Base-by-base conservation (phyloP, 2,888 invertebrate genomes). In the Drosophila algonquin region DNA sequence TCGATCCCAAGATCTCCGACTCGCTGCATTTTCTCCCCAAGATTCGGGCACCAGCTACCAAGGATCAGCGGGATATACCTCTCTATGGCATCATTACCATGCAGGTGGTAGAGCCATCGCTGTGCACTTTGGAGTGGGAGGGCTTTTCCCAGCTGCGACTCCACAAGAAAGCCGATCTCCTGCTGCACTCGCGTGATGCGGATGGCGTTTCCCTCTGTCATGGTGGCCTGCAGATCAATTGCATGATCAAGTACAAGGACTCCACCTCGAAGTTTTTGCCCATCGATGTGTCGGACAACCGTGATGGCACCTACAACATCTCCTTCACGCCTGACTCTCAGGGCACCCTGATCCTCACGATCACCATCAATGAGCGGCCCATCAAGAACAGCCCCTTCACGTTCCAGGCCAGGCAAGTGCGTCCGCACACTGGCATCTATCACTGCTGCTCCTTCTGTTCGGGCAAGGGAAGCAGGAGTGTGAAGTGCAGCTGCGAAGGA, bases 401-500 rank as follows among this genome's bases (percentile, higher is more conserved):
- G 1, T 94, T 95, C 59, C 93, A 93, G 30, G 95, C 95, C 0
- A 93, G 95, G n/a, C 94, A 94, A 5, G 92, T 94, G 46, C 93
- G 94, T 55, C 93, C 94, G 0, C 96, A 96, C 90, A 93, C 93
- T 54, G 97, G 96, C 0, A 94, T 94, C 79, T 96, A 94, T 93
- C 96, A 96, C 91, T 97, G 96, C 89, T 97, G 96, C 90, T 94
- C 95, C 30, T 96, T 96, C 92, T 97, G 96, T 89, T 96, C 97
- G 0, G 95, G 96, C 73, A 95, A 95, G 10, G 96, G 96, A 2
- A 94, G 93, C 75, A 94, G 95, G 76, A 94, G 94, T 79, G 94
- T 94, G 0, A 92, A 91, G 48, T 96, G 96, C 91, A 96, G 94
- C 5, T 96, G 97, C 84, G 94, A 94, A 10, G 95, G 95, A 6